Base-by-base conservation (phyloP, 2,113 vertebrate genomes). In the Bagarius yarrelli region DNA sequence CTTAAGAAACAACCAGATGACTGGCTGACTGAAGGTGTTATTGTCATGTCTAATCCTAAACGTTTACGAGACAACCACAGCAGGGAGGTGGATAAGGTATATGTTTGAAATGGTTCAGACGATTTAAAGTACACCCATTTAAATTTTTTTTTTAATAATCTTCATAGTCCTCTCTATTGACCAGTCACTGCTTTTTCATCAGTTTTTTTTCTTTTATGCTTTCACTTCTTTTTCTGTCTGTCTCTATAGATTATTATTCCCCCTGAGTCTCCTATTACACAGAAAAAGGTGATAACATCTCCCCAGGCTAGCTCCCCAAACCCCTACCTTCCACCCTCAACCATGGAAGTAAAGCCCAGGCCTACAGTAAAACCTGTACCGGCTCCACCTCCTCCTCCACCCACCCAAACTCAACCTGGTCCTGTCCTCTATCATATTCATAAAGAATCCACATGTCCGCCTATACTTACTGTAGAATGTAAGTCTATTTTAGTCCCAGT, bases 1-100 rank as follows among this genome's bases (percentile, higher is more conserved):
- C 86, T 87, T 73, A 88, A 91, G 23, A 92, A 91, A 79, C 91
- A 91, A 74, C 90, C 93, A 1, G 94, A 94, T 0, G 94, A 95
- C 81, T 98, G 98, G 97, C 91, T 98, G 87, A 94, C 96, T 0
- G 95, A 98, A 84, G 96, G 96, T 0, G 86, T 96, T 53, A 18
- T 95, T 84, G 88, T 97, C 88, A 94, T 92, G 6, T 95, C 95
- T 83, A 95, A 92, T 86, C 95, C 97, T 0, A 90, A 87, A 34
- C 94, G 95, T 79, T 90, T 92, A 63, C 86, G 92, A 69, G 89
- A 88, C 30, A 92, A 90, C 6, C 90, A 90, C 85, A 91, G 80
- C 83, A 90, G 47, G 86, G 97, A 94, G 91, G 96, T 95, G 86
- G 96, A 97, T 91, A 94, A 92, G 92, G 93, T 93, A 90, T 87